Percentiles rank a stretch among this genome's conserved stretches.
Conservation (phyloP, 2,888 invertebrate species). For the Cabera pusaria region DNA sequence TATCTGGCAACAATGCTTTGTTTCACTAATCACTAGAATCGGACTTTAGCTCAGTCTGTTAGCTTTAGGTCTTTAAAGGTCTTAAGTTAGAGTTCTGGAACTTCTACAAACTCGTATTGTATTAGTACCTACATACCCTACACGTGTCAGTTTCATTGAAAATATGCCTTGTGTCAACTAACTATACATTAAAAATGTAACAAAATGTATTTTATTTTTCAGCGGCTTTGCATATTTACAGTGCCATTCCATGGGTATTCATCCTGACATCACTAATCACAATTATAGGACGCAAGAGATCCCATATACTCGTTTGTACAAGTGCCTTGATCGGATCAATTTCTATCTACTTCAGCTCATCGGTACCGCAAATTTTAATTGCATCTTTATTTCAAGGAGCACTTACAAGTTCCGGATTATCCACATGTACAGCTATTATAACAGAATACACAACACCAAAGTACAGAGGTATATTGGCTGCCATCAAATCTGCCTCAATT, state of each 20-base stretch:
- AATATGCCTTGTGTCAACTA: no score
- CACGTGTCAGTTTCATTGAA: no score
- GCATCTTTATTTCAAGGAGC: slow-evolving; percentile 34
- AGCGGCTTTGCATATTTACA: slow-evolving; percentile 27
- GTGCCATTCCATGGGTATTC: slow-evolving; percentile 31
- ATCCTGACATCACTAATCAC: slow-evolving; percentile 24
- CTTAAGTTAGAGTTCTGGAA: no score
- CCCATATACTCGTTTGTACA: slow-evolving; percentile 23
- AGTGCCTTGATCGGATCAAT: slow-evolving; percentile 22
- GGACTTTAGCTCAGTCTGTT: no score
- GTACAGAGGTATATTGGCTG: slow-evolving; percentile 40
- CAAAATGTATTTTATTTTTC: slow-evolving; percentile 24
- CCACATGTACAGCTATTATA: slow-evolving; percentile 28
- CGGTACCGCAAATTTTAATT: slow-evolving; percentile 34
- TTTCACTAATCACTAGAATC: no score
- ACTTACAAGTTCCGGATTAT: slow-evolving; percentile 21
- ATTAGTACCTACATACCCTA: no score
- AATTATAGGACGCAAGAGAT: slow-evolving; percentile 31
- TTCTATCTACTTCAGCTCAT: slow-evolving; percentile 30
- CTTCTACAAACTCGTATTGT: no score
- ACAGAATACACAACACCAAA: slow-evolving; percentile 40
- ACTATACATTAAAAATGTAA: no score
- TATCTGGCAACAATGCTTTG: no score
- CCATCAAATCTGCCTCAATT: slow-evolving; percentile 36
- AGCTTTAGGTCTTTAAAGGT: no score